These are phyloP conservation scores for Pseudomyrmex gracilis DNA, from an alignment of 1,140 invertebrate genomes.

Conservation along the genomic window DNA sequence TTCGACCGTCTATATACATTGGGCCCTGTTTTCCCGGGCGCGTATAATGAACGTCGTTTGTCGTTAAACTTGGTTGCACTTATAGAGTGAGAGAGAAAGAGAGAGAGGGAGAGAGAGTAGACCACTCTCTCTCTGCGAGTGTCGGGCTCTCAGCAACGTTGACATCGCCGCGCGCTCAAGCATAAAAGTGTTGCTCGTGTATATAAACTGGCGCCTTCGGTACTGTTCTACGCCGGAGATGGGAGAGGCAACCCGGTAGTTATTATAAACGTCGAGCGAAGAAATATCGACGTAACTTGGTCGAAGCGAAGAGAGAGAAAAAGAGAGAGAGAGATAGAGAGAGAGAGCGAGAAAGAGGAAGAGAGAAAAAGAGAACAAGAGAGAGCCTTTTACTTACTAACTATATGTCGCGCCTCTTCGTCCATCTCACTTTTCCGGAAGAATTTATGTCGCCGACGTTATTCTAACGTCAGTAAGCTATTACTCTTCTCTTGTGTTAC, in stretches of 20 bases:
- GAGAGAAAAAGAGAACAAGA: too few species aligned
- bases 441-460: conserved; percentile 45
- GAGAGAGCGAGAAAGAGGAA: too few species aligned
- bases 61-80: conserved; percentile 50
- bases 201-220: conserved; percentile 61
- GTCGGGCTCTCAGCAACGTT: conserved; percentile 16
- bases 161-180: conserved; percentile 29
- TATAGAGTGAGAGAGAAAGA: background rate
- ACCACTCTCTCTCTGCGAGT: conserved; percentile 34
- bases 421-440: conserved; percentile 7
- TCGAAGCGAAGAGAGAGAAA: conserved; percentile 4
- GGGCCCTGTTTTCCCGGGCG: conserved; percentile 37
- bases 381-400: conserved; percentile 43
- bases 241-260: conserved; percentile 44
- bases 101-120: background rate
- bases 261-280: conserved; percentile 62
- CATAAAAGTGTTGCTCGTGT: conserved; percentile 69
- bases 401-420: conserved; percentile 37
- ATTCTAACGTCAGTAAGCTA: conserved; percentile 39
- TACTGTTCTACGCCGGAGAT: conserved; percentile 53
- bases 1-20: conserved; percentile 26
- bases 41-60: conserved; percentile 61
- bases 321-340: too few species aligned
- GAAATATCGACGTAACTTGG: conserved; percentile 66
- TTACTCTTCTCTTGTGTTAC: conserved; percentile 29